Percentiles rank a stretch among this genome's conserved stretches.
phyloP scores from a whole-genome alignment of 2,797 vertebrate genomes.

The Smutsia temminckii region DNA sequence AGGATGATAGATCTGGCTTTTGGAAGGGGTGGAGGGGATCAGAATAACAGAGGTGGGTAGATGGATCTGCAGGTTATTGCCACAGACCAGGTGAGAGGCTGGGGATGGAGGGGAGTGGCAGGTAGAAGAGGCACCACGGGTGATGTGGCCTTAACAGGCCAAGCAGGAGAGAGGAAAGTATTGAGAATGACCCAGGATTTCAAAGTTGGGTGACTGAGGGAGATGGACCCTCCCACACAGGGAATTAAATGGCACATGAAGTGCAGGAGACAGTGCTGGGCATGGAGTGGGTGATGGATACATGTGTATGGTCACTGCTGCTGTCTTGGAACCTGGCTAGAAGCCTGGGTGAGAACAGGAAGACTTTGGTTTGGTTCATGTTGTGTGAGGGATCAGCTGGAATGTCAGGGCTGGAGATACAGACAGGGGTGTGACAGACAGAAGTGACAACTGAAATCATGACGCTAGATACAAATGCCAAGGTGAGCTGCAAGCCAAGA shows the following conservation, averaged over 20 bases:
- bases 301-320: too few relatives aligned
- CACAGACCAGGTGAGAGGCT: neutral
- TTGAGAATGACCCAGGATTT: neutral
- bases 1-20: neutral
- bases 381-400: neutral
- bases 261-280: rapidly evolving
- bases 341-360: neutral
- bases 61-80: neutral
- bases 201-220: neutral
- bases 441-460: neutral
- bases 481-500: neutral
- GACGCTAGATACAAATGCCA: neutral
- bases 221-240: neutral
- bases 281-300: neutral
- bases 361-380: neutral
- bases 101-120: neutral
- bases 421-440: neutral
- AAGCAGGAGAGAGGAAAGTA: neutral
- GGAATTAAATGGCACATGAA: neutral
- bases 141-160: neutral
- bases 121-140: neutral
- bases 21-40: neutral
- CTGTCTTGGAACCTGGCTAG: neutral
- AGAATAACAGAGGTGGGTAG: neutral
- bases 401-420: neutral